Conservation (phyloP, 1,140 invertebrate species). For the Batillaria attramentaria region DNA sequence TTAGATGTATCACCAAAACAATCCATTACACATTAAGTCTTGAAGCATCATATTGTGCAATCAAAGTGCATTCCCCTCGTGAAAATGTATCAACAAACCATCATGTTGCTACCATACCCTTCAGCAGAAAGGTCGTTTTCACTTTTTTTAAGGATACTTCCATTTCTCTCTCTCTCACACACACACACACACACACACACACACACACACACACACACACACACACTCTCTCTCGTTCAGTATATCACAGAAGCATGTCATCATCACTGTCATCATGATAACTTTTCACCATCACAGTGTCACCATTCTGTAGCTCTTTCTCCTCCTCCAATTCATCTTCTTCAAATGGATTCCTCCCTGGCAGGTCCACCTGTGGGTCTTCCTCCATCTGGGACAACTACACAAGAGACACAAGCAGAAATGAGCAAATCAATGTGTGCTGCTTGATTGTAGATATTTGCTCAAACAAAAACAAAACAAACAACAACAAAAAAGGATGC, state of each 20-base stretch:
- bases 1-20: too few relatives aligned
- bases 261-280: conserved; percentile 64
- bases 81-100: too few relatives aligned
- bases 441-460: too few relatives aligned
- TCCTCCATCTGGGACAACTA: conserved; percentile 42
- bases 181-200: not conserved
- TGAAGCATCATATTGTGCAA: too few relatives aligned
- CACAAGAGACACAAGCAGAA: conserved; percentile 2
- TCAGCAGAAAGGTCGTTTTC: too few relatives aligned
- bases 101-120: too few relatives aligned
- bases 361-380: conserved; percentile 39
- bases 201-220: not conserved
- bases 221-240: not conserved
- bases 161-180: not conserved
- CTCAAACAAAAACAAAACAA: too few relatives aligned
- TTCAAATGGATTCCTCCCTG: conserved; percentile 33
- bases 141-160: too few relatives aligned
- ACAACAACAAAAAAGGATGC: not conserved
- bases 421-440: not conserved
- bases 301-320: conserved; percentile 38
- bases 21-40: too few relatives aligned
- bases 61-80: too few relatives aligned
- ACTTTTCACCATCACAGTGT: conserved; percentile 28
- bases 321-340: conserved; percentile 36
- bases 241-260: conserved; percentile 49